These are phyloP conservation scores for Drosophila pandora DNA, from an alignment of 1,140 invertebrate genomes.

Conservation along the genomic window DNA sequence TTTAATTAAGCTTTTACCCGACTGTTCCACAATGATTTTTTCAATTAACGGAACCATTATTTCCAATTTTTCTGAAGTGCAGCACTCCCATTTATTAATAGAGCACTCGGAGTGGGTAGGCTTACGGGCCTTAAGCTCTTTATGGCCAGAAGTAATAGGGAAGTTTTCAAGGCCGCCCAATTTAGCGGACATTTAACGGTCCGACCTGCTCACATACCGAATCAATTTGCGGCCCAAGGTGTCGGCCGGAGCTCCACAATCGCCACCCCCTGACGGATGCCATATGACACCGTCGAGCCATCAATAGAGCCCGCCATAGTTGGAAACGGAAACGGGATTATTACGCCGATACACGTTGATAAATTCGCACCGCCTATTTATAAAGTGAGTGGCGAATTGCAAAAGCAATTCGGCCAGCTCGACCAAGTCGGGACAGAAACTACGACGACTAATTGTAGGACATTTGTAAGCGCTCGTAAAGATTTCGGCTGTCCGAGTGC, in stretches of 20 bases:
- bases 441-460: conserved; percentile 54
- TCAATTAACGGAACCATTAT: conserved; percentile 51
- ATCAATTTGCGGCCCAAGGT: conserved; percentile 36
- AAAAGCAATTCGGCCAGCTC: conserved; percentile 18
- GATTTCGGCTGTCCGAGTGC: conserved; percentile 35
- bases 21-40: conserved; percentile 37
- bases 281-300: neutral
- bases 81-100: conserved; percentile 54
- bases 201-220: conserved; percentile 23
- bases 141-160: conserved; percentile 50
- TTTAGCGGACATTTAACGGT: conserved; percentile 44
- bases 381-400: conserved; percentile 45
- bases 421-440: conserved; percentile 12
- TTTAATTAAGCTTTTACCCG: conserved; percentile 33
- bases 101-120: conserved; percentile 15
- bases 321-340: conserved; percentile 32
- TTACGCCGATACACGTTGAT: conserved; percentile 18
- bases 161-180: conserved; percentile 61
- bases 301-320: conserved; percentile 20
- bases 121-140: conserved; percentile 38
- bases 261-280: conserved; percentile 6
- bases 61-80: conserved; percentile 51
- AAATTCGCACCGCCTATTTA: conserved; percentile 36
- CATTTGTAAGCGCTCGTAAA: conserved; percentile 49
- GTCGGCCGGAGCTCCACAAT: conserved; percentile 12